Evolutionary conservation across 1,140 invertebrate species (phyloP).

Genomic region (Hormaphis cornu): DNA sequence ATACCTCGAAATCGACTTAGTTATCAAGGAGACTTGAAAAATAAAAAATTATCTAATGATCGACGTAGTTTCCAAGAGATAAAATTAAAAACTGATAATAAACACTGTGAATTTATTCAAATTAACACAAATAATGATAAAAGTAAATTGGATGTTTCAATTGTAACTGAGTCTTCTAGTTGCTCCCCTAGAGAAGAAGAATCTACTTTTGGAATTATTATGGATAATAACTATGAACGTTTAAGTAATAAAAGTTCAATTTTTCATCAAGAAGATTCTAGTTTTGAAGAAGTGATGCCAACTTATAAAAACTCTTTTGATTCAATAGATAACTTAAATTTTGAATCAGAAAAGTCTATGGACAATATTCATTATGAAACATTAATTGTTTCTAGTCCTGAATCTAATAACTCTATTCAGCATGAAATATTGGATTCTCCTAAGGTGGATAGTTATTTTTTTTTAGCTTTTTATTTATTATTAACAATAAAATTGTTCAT

Average conservation of each 20-base stretch:
- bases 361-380: constrained; percentile 25
- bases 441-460: neutral
- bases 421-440: neutral
- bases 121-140: neutral
- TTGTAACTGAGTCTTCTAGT: constrained; percentile 5
- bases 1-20: constrained; percentile 34
- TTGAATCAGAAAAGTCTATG: neutral
- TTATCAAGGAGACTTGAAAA: constrained; percentile 32
- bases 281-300: constrained; percentile 9
- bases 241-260: constrained; percentile 17
- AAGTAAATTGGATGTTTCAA: neutral
- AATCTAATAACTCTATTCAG: constrained; percentile 19
- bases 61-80: constrained; percentile 25
- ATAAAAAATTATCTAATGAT: constrained; percentile 1
- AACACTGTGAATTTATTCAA: neutral
- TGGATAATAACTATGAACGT: constrained; percentile 9
- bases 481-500: neutral
- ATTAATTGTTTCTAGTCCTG: constrained; percentile 15
- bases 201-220: neutral
- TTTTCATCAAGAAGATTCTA: constrained; percentile 14
- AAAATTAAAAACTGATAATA: constrained; percentile 4
- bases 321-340: constrained; percentile 14
- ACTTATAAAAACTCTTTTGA: neutral
- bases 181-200: neutral
- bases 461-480: neutral